A percentile compares a stretch with the other conserved stretches of the same genome.
Conservation (phyloP, 2,113 vertebrate genomes). For the Pseudorectes ferrugineus region DNA sequence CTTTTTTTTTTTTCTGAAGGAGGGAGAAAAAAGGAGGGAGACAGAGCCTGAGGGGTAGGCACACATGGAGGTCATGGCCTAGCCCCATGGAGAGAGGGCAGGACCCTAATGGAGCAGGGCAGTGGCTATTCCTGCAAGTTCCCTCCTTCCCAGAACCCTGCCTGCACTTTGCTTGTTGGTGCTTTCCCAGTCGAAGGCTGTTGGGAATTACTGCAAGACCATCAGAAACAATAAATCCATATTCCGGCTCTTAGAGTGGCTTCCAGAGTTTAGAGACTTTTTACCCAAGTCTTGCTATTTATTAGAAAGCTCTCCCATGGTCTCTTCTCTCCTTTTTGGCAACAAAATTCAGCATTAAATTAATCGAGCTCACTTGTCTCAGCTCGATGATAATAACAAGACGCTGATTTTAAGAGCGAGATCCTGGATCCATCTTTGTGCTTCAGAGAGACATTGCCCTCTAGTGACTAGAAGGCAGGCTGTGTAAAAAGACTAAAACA, state of each 20-base stretch:
- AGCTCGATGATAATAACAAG: not conserved
- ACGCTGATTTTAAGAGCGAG: not conserved
- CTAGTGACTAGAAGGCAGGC: not conserved
- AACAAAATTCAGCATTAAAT: not conserved
- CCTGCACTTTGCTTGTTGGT: not conserved
- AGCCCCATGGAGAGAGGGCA: not conserved
- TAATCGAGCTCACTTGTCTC: not conserved
- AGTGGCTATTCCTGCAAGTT: not conserved
- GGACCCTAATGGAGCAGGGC: not conserved
- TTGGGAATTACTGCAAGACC: not conserved
- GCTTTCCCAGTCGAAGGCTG: not conserved
- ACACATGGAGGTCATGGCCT: accelerated
- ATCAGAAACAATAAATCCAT: not conserved
- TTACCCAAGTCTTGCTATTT: not conserved
- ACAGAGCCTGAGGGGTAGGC: not conserved
- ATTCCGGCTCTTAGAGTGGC: not conserved
- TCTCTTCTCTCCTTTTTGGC: not conserved
- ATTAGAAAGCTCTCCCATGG: not conserved
- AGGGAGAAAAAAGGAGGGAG: not conserved
- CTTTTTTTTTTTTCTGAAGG: too few relatives aligned
- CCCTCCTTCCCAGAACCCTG: not conserved
- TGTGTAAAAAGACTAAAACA: not conserved
- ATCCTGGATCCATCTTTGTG: accelerated
- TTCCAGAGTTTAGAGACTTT: not conserved
- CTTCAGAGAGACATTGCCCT: slow-evolving; percentile 7